Conservation (phyloP, 1,140 invertebrate genomes). For the Pseudomyrmex dendroicus region DNA sequence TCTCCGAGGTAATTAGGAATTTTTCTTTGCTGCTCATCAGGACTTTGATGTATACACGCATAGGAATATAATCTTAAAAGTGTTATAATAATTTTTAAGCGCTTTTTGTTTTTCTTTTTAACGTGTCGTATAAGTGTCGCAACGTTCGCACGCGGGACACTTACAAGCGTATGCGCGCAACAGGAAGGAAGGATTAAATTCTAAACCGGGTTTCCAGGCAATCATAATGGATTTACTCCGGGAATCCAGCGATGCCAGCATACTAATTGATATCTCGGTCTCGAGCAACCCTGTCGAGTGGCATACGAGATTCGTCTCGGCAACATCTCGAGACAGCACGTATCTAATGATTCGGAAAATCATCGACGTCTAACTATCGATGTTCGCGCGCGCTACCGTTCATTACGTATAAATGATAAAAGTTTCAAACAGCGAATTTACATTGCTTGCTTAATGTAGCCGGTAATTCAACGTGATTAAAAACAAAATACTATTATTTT, state of each 20-base stretch:
- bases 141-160: background rate
- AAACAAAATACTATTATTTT: too few relatives aligned
- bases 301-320: background rate
- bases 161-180: background rate
- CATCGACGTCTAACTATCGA: constrained; percentile 21
- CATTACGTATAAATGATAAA: constrained; percentile 10
- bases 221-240: constrained; percentile 39
- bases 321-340: background rate
- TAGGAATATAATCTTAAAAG: too few relatives aligned
- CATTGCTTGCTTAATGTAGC: background rate
- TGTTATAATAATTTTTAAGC: too few relatives aligned
- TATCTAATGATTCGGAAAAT: constrained; percentile 27
- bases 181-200: background rate
- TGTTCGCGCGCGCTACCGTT: background rate
- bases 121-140: background rate
- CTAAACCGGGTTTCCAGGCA: constrained; percentile 28
- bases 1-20: constrained; percentile 40
- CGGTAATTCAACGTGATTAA: constrained; percentile 16
- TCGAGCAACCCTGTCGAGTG: background rate
- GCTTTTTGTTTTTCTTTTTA: too few relatives aligned
- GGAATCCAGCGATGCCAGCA: background rate
- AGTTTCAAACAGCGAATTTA: constrained; percentile 18
- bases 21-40: constrained; percentile 22
- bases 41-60: background rate
- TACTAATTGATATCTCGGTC: constrained; percentile 30